These are phyloP conservation scores for Hassar affinis DNA, from an alignment of 2,113 vertebrate species.

Conservation along the genomic window DNA sequence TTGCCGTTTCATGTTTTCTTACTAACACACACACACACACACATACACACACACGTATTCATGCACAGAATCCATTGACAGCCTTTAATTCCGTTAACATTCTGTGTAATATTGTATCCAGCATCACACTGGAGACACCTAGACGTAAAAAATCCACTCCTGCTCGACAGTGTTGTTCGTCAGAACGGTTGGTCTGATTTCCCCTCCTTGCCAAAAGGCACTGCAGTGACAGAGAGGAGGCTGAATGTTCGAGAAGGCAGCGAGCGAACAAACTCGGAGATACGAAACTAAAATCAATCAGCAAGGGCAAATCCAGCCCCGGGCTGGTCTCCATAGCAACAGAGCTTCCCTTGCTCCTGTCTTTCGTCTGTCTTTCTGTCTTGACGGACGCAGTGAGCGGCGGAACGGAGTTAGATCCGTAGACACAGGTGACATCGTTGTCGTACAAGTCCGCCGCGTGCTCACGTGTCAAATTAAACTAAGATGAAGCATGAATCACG, in stretches of 20 bases:
- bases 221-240: conserved; percentile 32
- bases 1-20: neutral
- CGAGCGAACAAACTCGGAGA: conserved; percentile 11
- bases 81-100: neutral
- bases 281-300: conserved; percentile 49
- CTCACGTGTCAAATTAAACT: neutral
- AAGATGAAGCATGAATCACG: neutral
- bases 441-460: neutral
- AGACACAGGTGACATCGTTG: neutral
- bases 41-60: neutral
- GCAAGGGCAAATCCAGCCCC: conserved; percentile 30
- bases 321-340: conserved; percentile 52
- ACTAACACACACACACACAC: neutral
- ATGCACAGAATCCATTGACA: neutral
- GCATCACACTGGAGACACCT: too few relatives aligned
- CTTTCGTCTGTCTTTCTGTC: conserved; percentile 5
- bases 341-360: conserved; percentile 13
- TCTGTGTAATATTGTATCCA: neutral
- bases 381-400: neutral
- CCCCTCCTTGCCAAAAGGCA: neutral
- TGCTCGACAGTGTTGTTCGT: neutral
- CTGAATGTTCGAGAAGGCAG: conserved; percentile 42
- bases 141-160: too few relatives aligned
- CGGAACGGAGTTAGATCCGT: conserved; percentile 6
- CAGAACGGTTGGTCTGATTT: neutral